A percentile compares a stretch with the other conserved stretches of the same genome.
Evolutionary conservation across 2,888 invertebrate species (phyloP).

Genomic region (Sepioteuthis lessoniana): DNA sequence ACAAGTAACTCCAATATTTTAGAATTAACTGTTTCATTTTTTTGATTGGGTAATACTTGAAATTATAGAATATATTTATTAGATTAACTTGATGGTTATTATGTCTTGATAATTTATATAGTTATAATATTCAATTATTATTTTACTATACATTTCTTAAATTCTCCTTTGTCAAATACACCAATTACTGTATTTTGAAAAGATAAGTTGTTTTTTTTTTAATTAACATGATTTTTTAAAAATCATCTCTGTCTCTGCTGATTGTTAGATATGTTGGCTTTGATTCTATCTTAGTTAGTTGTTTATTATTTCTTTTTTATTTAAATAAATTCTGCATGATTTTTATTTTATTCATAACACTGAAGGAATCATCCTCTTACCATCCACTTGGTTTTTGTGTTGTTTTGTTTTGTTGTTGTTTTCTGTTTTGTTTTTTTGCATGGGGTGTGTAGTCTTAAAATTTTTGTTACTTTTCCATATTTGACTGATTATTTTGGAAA

Average conservation of each 20-base stretch:
- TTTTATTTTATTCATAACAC: background rate
- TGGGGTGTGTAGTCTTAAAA: background rate
- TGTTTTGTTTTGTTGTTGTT: background rate
- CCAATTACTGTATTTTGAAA: too few species aligned
- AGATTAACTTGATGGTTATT: too few species aligned
- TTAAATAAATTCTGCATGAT: background rate
- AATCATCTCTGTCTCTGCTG: background rate
- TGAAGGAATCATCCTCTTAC: slow-evolving; percentile 10
- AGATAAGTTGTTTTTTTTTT: too few species aligned
- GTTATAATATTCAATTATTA: too few species aligned
- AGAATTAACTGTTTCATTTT: too few species aligned
- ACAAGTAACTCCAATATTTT: too few species aligned
- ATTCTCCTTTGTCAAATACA: too few species aligned
- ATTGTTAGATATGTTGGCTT: background rate
- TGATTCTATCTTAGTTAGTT: background rate
- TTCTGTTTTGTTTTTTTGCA: background rate
- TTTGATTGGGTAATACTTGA: too few species aligned
- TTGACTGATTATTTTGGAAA: background rate
- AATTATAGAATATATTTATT: too few species aligned
- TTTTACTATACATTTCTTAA: too few species aligned
- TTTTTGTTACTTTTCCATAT: background rate
- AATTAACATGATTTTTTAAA: too few species aligned
- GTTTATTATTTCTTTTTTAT: background rate
- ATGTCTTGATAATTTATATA: too few species aligned
- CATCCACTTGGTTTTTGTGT: background rate